phyloP scores from a whole-genome alignment of 2,888 invertebrate genomes.

The Cylindroiulus punctatus region DNA sequence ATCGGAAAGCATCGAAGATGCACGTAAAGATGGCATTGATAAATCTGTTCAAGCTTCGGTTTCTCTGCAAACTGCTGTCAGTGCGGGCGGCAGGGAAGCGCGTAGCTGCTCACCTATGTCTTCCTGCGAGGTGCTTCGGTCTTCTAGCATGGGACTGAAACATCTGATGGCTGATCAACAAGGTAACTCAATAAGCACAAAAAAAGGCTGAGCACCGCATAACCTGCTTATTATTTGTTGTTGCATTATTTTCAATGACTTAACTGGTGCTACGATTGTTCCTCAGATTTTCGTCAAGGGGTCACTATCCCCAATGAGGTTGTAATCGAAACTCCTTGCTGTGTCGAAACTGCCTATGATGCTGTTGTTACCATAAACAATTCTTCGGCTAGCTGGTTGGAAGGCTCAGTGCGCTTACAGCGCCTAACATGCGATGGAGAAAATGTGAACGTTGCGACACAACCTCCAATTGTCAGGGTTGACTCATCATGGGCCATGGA shows the following conservation, averaged over 20 bases:
- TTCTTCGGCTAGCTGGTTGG: conserved; percentile 12
- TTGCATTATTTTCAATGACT: not conserved
- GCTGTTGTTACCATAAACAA: not conserved
- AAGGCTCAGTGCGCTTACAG: not conserved
- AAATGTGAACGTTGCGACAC: not conserved
- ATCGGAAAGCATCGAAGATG: not conserved
- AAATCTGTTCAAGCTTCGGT: not conserved
- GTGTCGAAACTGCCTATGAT: not conserved
- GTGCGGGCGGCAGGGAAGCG: not conserved
- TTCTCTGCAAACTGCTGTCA: not conserved
- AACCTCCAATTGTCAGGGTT: not conserved
- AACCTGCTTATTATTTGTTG: not conserved
- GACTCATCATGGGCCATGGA: not conserved
- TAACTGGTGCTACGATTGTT: not conserved
- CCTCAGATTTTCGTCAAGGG: not conserved
- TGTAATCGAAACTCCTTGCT: not conserved
- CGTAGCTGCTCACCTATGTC: not conserved
- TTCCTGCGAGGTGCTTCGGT: not conserved
- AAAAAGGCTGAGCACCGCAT: too few relatives aligned
- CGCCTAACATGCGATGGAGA: not conserved
- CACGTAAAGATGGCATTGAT: not conserved
- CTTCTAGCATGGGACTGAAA: not conserved
- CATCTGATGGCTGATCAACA: not conserved
- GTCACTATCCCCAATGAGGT: not conserved
- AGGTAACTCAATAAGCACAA: not conserved